Conservation (phyloP, 2,797 vertebrate species). For the Oophaga sylvatica region DNA sequence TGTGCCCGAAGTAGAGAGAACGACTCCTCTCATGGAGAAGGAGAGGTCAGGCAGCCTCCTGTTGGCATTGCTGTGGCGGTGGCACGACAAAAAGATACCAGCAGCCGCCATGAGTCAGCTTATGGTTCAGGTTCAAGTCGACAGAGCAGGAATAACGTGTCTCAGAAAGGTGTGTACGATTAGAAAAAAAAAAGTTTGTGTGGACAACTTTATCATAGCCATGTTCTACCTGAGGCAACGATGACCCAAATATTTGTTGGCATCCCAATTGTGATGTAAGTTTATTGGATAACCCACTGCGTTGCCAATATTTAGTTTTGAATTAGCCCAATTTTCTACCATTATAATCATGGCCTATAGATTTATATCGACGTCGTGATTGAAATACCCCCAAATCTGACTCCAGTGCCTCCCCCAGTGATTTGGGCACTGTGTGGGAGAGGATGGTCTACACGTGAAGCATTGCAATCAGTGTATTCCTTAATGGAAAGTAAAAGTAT, state of each 20-base stretch:
- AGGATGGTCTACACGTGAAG: neutral
- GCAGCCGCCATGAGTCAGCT: slow-evolving; percentile 76
- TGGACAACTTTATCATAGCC: neutral
- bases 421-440: neutral
- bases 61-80: slow-evolving; percentile 94
- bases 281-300: neutral
- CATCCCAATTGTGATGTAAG: neutral
- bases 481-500: slow-evolving; percentile 10
- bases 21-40: slow-evolving; percentile 81
- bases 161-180: slow-evolving; percentile 73
- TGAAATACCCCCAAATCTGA: neutral
- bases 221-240: neutral
- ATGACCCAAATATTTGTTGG: neutral
- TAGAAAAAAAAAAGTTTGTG: neutral
- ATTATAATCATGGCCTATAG: neutral
- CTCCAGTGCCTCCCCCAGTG: neutral
- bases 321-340: neutral
- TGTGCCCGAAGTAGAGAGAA: slow-evolving; percentile 83
- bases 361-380: neutral
- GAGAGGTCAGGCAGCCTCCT: slow-evolving; percentile 91
- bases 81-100: slow-evolving; percentile 89
- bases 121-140: slow-evolving; percentile 75
- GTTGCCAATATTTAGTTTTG: neutral
- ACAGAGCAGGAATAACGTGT: slow-evolving; percentile 73
- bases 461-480: neutral